Evolutionary conservation across 92 coral and sea anemone species (phyloP).

Genomic region (Epizoanthus rinbou): DNA sequence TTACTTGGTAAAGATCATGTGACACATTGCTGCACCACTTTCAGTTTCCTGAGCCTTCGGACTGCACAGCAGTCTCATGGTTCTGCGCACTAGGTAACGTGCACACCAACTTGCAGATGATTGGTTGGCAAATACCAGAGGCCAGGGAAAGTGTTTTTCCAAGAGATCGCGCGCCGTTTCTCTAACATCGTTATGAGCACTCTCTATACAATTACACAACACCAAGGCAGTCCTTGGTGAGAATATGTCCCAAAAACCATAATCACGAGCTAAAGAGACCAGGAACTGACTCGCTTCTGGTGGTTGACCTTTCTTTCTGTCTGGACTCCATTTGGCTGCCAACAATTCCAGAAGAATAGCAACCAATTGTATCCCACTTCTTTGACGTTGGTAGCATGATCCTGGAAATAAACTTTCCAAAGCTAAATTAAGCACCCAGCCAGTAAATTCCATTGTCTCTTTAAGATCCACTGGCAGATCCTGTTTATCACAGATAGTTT

Average conservation of each 20-base stretch:
- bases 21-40: conserved; percentile 70
- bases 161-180: conserved; percentile 67
- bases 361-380: conserved; percentile 65
- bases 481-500: background rate
- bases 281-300: conserved; percentile 65
- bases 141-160: conserved; percentile 65
- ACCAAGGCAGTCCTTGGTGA: conserved; percentile 65
- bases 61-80: conserved; percentile 54
- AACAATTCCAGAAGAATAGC: conserved; percentile 58
- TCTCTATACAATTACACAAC: conserved; percentile 68
- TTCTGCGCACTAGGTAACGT: conserved; percentile 42
- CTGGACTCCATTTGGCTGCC: conserved; percentile 58
- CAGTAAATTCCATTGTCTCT: conserved; percentile 48
- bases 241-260: conserved; percentile 54
- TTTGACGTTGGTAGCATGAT: conserved; percentile 78
- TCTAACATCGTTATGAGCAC: conserved; percentile 73
- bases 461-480: conserved; percentile 8
- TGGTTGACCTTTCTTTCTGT: conserved; percentile 67
- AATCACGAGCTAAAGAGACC: conserved; percentile 44
- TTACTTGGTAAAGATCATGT: conserved; percentile 60
- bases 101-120: conserved; percentile 41
- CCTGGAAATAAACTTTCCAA: conserved; percentile 69
- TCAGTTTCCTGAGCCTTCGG: conserved; percentile 76
- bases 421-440: conserved; percentile 56
- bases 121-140: conserved; percentile 29